Evolutionary conservation across 2,797 vertebrate species (phyloP).

Genomic region (Scyliorhinus canicula): DNA sequence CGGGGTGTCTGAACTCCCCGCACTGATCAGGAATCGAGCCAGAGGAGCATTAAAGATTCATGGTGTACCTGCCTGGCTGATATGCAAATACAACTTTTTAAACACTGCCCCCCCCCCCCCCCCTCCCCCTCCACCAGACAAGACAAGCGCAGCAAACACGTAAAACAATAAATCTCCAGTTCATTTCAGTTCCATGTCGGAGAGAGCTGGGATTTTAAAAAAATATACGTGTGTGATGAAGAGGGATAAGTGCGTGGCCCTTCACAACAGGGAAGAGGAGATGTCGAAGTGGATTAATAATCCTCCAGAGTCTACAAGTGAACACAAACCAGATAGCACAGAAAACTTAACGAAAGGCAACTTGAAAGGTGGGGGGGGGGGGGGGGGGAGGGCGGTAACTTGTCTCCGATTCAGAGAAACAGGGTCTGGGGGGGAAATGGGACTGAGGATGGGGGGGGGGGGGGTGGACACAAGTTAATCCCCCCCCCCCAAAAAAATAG

Average conservation of each 20-base stretch:
- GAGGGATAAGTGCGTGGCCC: not conserved
- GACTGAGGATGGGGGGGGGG: conserved; percentile 21
- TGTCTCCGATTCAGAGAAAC: not conserved
- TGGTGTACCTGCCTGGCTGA: conserved; percentile 51
- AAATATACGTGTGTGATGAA: too few relatives aligned
- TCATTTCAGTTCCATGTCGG: too few relatives aligned
- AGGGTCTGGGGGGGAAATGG: conserved; percentile 18
- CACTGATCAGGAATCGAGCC: conserved; percentile 25
- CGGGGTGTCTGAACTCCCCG: conserved; percentile 41
- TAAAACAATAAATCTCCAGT: not conserved
- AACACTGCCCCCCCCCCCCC: conserved; percentile 37
- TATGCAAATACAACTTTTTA: conserved; percentile 53
- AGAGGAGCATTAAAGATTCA: conserved; percentile 49
- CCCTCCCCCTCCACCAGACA: too few relatives aligned
- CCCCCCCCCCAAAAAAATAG: not conserved
- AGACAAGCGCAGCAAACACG: not conserved
- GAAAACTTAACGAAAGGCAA: conserved; percentile 33
- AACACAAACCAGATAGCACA: too few relatives aligned
- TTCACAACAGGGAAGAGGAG: not conserved
- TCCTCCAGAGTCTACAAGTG: too few relatives aligned
- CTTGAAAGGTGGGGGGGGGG: conserved; percentile 4
- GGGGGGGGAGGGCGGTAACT: not conserved
- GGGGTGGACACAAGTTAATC: conserved; percentile 38
- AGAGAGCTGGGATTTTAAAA: too few relatives aligned
- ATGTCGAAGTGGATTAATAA: not conserved